phyloP scores from a whole-genome alignment of 1,140 invertebrate species.

The Drosophila arawakana region DNA sequence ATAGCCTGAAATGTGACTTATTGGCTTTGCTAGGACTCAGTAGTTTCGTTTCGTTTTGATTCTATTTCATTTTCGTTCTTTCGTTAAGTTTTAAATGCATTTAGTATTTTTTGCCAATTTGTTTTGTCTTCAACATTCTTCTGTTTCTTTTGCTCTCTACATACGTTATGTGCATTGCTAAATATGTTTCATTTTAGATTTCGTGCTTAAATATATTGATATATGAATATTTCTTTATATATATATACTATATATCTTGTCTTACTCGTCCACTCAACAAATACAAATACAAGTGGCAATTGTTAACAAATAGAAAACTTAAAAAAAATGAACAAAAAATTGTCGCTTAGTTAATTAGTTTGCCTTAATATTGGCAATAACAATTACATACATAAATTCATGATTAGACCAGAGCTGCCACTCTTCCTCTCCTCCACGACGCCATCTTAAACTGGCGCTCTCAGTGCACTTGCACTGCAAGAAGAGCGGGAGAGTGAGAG shows the following conservation, averaged over 20 bases:
- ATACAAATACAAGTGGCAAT: constrained; percentile 57
- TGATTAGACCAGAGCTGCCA: constrained; percentile 6
- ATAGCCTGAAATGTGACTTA: constrained; percentile 21
- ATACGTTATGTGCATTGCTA: constrained; percentile 66
- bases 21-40: constrained; percentile 49
- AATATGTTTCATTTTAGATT: constrained; percentile 68
- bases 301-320: constrained; percentile 70
- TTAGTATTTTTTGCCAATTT: constrained; percentile 29
- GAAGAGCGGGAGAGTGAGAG: too few species aligned
- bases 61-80: constrained; percentile 29
- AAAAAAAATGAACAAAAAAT: constrained; percentile 28
- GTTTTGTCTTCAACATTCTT: constrained; percentile 64
- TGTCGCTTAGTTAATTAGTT: constrained; percentile 23
- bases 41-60: constrained; percentile 44
- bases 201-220: constrained; percentile 76
- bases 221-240: constrained; percentile 45
- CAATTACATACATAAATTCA: constrained; percentile 47
- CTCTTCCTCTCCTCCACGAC: too few species aligned
- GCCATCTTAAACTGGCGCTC: too few species aligned
- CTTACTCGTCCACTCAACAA: constrained; percentile 33
- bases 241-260: constrained; percentile 3
- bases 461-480: too few species aligned
- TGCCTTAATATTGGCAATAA: constrained; percentile 43
- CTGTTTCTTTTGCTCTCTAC: constrained; percentile 44
- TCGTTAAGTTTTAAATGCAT: constrained; percentile 59